Conservation (phyloP, 2,113 vertebrate species). For the Zosterops borbonicus region DNA sequence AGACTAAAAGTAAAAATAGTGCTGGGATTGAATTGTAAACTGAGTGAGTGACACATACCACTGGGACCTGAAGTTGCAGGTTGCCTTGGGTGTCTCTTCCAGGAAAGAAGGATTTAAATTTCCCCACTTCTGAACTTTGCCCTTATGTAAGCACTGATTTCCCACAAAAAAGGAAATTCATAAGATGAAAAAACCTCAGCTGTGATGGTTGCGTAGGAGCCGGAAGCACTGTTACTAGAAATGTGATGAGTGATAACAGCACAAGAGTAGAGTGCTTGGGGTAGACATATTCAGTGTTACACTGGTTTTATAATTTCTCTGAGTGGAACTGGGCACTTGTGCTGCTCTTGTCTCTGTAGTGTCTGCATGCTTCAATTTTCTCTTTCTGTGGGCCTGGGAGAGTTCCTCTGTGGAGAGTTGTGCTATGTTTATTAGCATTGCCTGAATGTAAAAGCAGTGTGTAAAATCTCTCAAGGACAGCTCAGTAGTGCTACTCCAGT, state of each 20-base stretch:
- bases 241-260: background rate
- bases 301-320: background rate
- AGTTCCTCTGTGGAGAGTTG: background rate
- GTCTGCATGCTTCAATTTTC: background rate
- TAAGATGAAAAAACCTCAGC: background rate
- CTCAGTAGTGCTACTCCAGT: background rate
- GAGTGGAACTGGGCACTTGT: background rate
- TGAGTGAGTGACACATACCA: fast-evolving
- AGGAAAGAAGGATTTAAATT: background rate
- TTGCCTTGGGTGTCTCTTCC: background rate
- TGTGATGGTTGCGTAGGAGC: background rate
- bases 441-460: background rate
- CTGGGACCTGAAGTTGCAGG: background rate
- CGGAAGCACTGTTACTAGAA: slow-evolving; percentile 5
- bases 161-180: background rate
- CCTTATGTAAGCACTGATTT: background rate
- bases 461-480: background rate
- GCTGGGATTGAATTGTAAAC: background rate
- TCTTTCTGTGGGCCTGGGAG: background rate
- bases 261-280: background rate
- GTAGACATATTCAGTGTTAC: fast-evolving
- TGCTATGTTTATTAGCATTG: background rate
- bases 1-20: background rate
- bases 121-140: background rate
- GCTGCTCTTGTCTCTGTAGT: background rate